Base-by-base conservation (phyloP, 2,797 vertebrate species). In the Malurus splendens region DNA sequence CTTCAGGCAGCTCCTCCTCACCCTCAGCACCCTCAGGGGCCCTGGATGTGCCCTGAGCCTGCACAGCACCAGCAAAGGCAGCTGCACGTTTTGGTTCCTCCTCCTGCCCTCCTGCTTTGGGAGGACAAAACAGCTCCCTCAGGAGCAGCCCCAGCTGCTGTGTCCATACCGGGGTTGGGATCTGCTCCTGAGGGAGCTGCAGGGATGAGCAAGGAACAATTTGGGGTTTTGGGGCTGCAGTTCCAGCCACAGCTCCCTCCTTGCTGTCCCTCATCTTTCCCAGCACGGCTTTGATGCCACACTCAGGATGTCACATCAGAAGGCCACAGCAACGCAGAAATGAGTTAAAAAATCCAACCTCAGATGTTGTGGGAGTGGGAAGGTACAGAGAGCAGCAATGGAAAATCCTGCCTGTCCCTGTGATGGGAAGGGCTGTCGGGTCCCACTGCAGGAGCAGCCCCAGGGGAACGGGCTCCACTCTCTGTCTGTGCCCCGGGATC, bases 131-230 rank as follows among this genome's bases (percentile, higher is more conserved):
- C 52, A 47, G 22, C 68, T 38, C 54, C 0, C 0, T 23, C 51
- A 47, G 36, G 51, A 79, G 72, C 82, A 72, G 70, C 39, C 45
- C 36, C 13, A 3, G 65, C 18, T 39, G 33, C 65, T n/a, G 27
- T 1, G 30, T 3, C 5, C 3, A 18, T 2, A 0, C 4, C 4
- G 1, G 52, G 47, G 36, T 54, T 42, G 1, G 1, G 33, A 47
- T 79, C 60, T 55, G 79, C 48, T 52, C 14, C 55, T 4, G 25
- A 16, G 18, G 20, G 16, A 10, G 20, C 23, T 42, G 39, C 28
- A 45, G 78, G 28, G 47, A 3, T 0, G 2, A 23, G 33, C 48
- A n/a, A n/a, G 28, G 47, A 36, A 19, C 33, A 27, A 11, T 3
- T 8, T 7, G 90, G 45, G 55, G 51, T 9, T 82, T 66, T 38